Conservation (phyloP, 2,888 invertebrate genomes). For the Drosophila recens region DNA sequence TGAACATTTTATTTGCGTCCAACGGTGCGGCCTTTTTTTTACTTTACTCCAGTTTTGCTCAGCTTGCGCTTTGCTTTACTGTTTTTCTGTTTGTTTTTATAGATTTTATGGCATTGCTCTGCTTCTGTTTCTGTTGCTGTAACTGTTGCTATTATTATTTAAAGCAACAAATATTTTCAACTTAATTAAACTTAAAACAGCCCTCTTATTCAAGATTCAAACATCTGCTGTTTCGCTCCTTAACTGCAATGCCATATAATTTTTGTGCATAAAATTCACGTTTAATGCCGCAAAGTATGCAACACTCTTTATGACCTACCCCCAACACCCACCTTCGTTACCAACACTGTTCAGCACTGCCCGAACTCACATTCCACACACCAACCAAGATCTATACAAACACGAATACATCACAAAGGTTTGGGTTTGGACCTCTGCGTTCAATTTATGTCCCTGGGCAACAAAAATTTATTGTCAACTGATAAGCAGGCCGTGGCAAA, state of each 20-base stretch:
- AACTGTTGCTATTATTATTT: conserved; percentile 64
- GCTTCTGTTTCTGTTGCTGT: conserved; percentile 4
- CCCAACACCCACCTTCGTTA: background rate
- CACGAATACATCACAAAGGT: conserved; percentile 58
- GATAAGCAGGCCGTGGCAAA: conserved; percentile 74
- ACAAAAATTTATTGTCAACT: conserved; percentile 81
- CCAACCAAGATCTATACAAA: conserved; percentile 26
- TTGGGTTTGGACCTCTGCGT: conserved; percentile 41
- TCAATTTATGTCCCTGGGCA: conserved; percentile 78
- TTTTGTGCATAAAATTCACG: conserved; percentile 74
- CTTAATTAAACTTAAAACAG: conserved; percentile 82
- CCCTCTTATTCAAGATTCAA: conserved; percentile 48
- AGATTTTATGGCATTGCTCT: conserved; percentile 67
- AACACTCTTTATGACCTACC: conserved; percentile 54
- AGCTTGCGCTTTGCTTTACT: conserved; percentile 51
- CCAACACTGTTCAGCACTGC: conserved; percentile 1
- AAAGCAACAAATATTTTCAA: conserved; percentile 80
- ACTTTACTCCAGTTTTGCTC: conserved; percentile 45
- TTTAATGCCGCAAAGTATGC: conserved; percentile 79
- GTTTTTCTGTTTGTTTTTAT: conserved; percentile 70
- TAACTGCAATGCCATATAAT: conserved; percentile 76
- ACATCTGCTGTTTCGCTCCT: conserved; percentile 62
- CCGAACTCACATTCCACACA: conserved; percentile 14
- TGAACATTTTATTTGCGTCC: conserved; percentile 74
- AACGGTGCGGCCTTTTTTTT: conserved; percentile 51